Conservation (phyloP, 2,797 vertebrate genomes). For the Aplochiton taeniatus region DNA sequence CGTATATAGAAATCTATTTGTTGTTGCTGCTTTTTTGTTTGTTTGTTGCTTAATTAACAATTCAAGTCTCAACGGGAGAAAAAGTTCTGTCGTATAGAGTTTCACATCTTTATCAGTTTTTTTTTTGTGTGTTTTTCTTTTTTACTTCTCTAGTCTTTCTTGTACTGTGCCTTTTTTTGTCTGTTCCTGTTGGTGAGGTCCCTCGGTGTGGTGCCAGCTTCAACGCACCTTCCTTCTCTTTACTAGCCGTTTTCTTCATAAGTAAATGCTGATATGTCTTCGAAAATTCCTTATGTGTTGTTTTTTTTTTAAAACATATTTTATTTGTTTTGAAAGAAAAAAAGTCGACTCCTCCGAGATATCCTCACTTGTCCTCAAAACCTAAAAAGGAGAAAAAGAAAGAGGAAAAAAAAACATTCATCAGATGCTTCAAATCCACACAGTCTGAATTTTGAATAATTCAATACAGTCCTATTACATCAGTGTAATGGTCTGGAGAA, state of each 20-base stretch:
- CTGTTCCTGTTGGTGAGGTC: conserved; percentile 66
- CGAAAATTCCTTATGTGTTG: conserved; percentile 75
- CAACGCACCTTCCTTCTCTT: conserved; percentile 46
- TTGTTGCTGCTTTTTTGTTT: conserved; percentile 81
- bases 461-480: conserved; percentile 67
- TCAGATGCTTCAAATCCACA: not conserved
- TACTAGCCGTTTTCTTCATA: conserved; percentile 68
- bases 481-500: conserved; percentile 62
- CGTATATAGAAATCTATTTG: conserved; percentile 86
- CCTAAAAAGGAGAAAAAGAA: conserved; percentile 54
- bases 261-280: conserved; percentile 86
- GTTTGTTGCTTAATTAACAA: conserved; percentile 83
- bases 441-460: conserved; percentile 13
- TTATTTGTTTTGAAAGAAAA: conserved; percentile 74
- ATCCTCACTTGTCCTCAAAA: conserved; percentile 77
- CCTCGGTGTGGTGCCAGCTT: conserved; percentile 57
- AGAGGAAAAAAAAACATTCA: conserved; percentile 10
- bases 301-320: conserved; percentile 71
- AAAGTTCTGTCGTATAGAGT: conserved; percentile 77
- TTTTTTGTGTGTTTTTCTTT: conserved; percentile 34
- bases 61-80: conserved; percentile 80
- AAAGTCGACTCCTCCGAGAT: conserved; percentile 76
- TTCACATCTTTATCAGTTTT: conserved; percentile 65
- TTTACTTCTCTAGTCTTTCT: conserved; percentile 52
- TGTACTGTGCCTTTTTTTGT: conserved; percentile 59